These are phyloP conservation scores for Cepaea hortensis DNA, from an alignment of 2,888 invertebrate genomes.

Conservation along the genomic window DNA sequence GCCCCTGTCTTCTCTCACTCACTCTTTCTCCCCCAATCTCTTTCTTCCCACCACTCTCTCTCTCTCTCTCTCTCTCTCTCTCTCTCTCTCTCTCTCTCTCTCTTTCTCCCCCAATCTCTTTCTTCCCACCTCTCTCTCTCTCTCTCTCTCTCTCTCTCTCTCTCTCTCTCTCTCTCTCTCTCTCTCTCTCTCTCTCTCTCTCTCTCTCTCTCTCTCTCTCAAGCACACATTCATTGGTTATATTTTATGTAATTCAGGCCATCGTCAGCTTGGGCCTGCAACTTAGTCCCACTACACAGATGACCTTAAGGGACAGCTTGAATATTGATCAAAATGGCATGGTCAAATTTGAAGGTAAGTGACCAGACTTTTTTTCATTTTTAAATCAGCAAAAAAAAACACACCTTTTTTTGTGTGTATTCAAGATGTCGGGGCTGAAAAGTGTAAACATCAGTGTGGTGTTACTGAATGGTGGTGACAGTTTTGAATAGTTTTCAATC, in stretches of 20 bases:
- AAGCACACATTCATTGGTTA: no score
- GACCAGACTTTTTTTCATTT: neutral
- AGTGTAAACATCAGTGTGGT: no score
- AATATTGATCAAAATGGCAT: slow-evolving; percentile 62
- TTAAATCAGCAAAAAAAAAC: neutral
- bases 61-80: no score
- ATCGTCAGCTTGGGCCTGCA: slow-evolving; percentile 67
- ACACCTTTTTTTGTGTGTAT: neutral
- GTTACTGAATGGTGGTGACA: no score
- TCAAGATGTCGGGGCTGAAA: neutral
- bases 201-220: neutral
- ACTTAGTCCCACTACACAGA: slow-evolving; percentile 62
- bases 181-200: no score
- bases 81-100: no score
- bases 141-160: no score
- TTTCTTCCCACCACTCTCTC: neutral
- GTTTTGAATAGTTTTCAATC: neutral
- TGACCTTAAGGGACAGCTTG: slow-evolving; percentile 58
- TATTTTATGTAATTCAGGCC: slow-evolving; percentile 57
- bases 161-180: no score
- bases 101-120: no score
- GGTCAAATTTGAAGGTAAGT: slow-evolving; percentile 68
- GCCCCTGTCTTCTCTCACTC: no score
- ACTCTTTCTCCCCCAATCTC: no score
- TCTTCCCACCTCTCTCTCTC: neutral